phyloP scores from a whole-genome alignment of 2,797 vertebrate species.

The Octomys mimax region DNA sequence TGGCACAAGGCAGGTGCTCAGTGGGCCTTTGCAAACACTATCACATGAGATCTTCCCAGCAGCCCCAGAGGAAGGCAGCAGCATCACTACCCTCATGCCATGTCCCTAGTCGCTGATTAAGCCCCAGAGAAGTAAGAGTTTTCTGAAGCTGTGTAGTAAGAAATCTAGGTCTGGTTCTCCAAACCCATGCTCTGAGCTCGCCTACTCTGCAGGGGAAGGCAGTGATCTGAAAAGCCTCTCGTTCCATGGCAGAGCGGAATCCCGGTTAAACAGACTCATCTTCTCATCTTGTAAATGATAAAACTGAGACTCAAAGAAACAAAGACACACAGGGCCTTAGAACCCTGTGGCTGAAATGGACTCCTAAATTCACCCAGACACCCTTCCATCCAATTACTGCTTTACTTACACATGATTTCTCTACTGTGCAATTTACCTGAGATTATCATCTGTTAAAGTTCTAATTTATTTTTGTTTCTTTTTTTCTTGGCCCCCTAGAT shows the following conservation, averaged over 20 bases:
- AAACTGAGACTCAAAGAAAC: conserved; percentile 5
- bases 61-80: not conserved
- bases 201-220: not conserved
- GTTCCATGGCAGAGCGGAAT: not conserved
- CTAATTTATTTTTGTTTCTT: not conserved
- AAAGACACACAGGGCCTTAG: not conserved
- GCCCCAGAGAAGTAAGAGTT: not conserved
- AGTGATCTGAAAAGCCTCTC: not conserved
- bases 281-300: conserved; percentile 12
- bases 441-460: not conserved
- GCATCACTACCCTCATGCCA: not conserved
- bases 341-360: not conserved
- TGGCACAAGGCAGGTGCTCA: not conserved
- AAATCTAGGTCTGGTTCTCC: not conserved
- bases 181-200: not conserved
- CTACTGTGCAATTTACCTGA: not conserved
- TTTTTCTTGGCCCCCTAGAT: not conserved
- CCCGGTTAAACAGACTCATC: not conserved
- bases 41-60: conserved; percentile 15
- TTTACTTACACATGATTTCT: not conserved
- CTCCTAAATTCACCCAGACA: conserved; percentile 8
- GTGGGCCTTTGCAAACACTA: conserved; percentile 13
- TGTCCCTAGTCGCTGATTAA: not conserved
- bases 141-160: not conserved
- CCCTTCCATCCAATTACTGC: not conserved